A percentile compares a stretch with the other conserved stretches of the same genome.
Conservation (phyloP, 2,113 vertebrate species). For the Callipepla californica region DNA sequence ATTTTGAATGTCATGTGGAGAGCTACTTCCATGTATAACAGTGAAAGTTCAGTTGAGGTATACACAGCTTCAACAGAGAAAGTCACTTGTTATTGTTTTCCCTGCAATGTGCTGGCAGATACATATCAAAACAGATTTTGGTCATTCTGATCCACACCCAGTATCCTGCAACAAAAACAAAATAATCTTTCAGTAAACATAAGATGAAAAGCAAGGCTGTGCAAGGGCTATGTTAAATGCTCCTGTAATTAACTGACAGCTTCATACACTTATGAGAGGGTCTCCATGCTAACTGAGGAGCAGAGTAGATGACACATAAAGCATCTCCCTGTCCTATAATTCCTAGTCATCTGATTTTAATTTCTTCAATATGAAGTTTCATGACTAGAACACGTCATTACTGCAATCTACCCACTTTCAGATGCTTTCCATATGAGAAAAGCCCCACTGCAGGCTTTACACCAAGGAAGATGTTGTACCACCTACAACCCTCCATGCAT, state of each 20-base stretch:
- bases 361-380: slow-evolving; percentile 34
- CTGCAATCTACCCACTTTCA: background rate
- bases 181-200: background rate
- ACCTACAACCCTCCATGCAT: background rate
- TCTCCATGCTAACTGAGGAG: background rate
- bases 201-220: background rate
- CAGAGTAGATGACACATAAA: slow-evolving; percentile 1
- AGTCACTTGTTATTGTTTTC: background rate
- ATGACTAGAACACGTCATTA: background rate
- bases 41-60: background rate
- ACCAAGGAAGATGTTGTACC: background rate
- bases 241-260: background rate
- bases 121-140: background rate
- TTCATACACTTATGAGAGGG: background rate
- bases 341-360: slow-evolving; percentile 31
- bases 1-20: background rate
- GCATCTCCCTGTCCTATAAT: slow-evolving; percentile 8
- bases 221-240: background rate
- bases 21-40: background rate
- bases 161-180: background rate
- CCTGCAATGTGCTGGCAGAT: background rate
- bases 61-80: background rate
- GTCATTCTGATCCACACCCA: background rate
- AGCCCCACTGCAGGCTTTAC: background rate
- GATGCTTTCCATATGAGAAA: background rate